Conservation (phyloP, 1,140 invertebrate species). For the Drosophila repleta region DNA sequence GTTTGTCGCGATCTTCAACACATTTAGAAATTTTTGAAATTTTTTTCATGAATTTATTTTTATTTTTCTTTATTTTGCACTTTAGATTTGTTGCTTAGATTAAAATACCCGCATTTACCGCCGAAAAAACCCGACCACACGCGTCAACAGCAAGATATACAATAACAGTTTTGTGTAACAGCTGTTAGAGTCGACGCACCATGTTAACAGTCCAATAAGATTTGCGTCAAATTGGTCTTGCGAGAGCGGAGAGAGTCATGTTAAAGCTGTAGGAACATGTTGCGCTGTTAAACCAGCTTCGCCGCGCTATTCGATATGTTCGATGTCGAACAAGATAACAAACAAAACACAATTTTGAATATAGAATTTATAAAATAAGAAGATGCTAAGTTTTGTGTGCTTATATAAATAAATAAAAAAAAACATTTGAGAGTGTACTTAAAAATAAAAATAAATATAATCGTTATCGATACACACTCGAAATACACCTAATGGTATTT, state of each 20-base stretch:
- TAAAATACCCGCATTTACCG: slow-evolving; percentile 79
- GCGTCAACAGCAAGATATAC: slow-evolving; percentile 49
- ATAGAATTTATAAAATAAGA: too few species aligned
- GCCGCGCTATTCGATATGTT: slow-evolving; percentile 14
- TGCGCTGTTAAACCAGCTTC: slow-evolving; percentile 25
- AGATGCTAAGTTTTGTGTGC: too few species aligned
- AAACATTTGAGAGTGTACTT: neutral
- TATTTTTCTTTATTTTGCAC: slow-evolving; percentile 54
- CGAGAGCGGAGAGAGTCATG: slow-evolving; percentile 18
- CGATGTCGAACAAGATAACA: neutral
- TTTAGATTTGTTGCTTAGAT: slow-evolving; percentile 70
- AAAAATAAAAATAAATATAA: neutral
- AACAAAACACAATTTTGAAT: neutral
- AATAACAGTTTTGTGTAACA: slow-evolving; percentile 43
- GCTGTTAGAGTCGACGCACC: slow-evolving; percentile 27
- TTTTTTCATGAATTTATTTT: slow-evolving; percentile 50
- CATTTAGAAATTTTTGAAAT: slow-evolving; percentile 65
- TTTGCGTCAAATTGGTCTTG: neutral
- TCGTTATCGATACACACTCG: neutral
- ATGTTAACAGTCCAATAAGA: slow-evolving; percentile 31
- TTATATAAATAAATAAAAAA: too few species aligned
- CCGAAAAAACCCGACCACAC: slow-evolving; percentile 61
- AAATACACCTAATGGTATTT: neutral
- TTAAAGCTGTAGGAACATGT: slow-evolving; percentile 17
- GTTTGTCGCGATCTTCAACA: slow-evolving; percentile 59